Percentiles rank a stretch among this genome's conserved stretches.
Conservation (phyloP, 2,113 vertebrate genomes). For the Cyanistes caeruleus region DNA sequence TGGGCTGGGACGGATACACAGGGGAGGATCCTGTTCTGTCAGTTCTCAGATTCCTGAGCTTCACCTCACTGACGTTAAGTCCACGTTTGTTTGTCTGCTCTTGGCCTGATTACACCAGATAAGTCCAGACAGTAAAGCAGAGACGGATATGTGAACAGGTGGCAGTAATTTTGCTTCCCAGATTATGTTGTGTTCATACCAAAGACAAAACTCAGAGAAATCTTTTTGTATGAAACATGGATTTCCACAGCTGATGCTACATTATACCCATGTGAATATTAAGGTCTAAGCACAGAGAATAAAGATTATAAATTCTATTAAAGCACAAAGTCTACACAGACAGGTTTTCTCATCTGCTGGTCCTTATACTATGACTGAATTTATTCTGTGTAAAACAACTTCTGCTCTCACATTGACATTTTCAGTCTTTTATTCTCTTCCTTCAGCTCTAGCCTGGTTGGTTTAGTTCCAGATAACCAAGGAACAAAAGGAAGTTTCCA, state of each 20-base stretch:
- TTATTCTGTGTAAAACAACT: neutral
- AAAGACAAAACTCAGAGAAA: neutral
- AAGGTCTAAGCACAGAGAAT: neutral
- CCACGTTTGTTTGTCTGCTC: slow-evolving; percentile 64
- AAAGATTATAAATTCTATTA: neutral
- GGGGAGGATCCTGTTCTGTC: slow-evolving; percentile 74
- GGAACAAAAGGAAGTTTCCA: neutral
- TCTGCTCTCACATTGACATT: neutral
- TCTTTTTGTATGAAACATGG: neutral
- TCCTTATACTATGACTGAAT: neutral
- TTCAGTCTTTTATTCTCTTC: neutral
- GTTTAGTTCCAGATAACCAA: neutral
- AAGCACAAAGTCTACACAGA: neutral
- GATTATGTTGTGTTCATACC: neutral
- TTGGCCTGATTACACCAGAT: slow-evolving; percentile 59
- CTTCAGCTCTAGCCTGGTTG: neutral
- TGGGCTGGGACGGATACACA: slow-evolving; percentile 60
- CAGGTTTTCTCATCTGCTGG: neutral
- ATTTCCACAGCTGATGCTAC: fast-evolving
- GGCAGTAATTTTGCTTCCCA: neutral
- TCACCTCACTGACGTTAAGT: slow-evolving; percentile 38
- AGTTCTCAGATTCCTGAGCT: slow-evolving; percentile 29
- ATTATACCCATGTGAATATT: neutral
- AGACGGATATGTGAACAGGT: neutral
- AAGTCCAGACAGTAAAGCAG: slow-evolving; percentile 41